These are phyloP conservation scores for Watsonalla binaria DNA, from an alignment of 2,888 invertebrate genomes.

Conservation along the genomic window DNA sequence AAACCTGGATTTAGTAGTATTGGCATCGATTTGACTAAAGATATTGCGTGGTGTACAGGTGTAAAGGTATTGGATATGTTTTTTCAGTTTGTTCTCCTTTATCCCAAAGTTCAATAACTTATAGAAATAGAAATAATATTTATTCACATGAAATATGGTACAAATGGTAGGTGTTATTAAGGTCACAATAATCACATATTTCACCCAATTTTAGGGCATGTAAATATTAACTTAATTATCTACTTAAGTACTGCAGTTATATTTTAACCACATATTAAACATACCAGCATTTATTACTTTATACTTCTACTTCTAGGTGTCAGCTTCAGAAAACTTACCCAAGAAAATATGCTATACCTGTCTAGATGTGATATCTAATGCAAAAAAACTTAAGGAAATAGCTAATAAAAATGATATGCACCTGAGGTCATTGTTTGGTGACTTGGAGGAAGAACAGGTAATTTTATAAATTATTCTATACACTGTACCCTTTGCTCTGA, in stretches of 20 bases:
- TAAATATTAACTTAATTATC: too few relatives aligned
- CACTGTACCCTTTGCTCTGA: too few relatives aligned
- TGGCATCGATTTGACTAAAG: conserved; percentile 26
- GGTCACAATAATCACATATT: too few relatives aligned
- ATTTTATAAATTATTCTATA: background rate
- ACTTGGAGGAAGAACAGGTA: conserved; percentile 10
- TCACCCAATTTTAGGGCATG: too few relatives aligned
- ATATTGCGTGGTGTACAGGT: conserved; percentile 36
- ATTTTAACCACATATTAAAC: too few relatives aligned
- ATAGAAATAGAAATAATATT: too few relatives aligned
- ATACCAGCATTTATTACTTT: too few relatives aligned
- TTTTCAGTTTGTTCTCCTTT: background rate
- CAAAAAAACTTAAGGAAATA: conserved; percentile 31
- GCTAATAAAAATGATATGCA: conserved; percentile 40
- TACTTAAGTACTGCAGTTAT: too few relatives aligned
- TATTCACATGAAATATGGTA: too few relatives aligned
- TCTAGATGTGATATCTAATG: conserved; percentile 31
- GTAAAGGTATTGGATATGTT: conserved; percentile 26
- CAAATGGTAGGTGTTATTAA: too few relatives aligned
- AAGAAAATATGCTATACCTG: conserved; percentile 47
- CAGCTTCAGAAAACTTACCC: conserved; percentile 38
- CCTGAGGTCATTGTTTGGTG: conserved; percentile 30
- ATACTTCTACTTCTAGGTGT: conserved; percentile 31
- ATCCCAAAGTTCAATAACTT: background rate
- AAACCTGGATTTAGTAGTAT: conserved; percentile 30